These are phyloP conservation scores for Philonicus albiceps DNA, from an alignment of 2,888 invertebrate genomes.

Conservation along the genomic window DNA sequence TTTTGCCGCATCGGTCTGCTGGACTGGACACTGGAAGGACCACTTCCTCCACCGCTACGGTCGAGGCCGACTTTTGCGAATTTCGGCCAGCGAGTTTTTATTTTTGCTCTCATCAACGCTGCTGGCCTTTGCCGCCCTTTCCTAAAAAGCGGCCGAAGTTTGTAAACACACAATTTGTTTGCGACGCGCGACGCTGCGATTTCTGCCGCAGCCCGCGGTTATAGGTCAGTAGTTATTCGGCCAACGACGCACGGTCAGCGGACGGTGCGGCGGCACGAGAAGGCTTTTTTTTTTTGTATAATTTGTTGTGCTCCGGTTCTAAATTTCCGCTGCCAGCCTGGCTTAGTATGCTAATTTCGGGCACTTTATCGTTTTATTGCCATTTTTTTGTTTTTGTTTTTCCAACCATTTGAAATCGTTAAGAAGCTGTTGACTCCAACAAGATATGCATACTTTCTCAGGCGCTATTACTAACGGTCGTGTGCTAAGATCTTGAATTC, in stretches of 20 bases:
- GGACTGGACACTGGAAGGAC: background rate
- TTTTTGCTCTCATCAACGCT: background rate
- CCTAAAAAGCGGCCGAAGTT: background rate
- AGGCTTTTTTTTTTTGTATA: background rate
- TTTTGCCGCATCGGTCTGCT: background rate
- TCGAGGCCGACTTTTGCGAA: background rate
- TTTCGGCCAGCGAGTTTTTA: slow-evolving; percentile 2
- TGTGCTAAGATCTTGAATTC: background rate
- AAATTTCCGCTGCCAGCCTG: background rate
- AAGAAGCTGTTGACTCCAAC: background rate
- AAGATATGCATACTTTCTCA: background rate
- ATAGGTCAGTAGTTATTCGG: slow-evolving; percentile 38
- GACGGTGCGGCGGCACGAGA: background rate
- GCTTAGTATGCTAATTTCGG: background rate
- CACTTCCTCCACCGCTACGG: background rate
- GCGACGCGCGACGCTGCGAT: background rate
- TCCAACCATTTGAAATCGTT: background rate
- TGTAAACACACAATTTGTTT: slow-evolving; percentile 22
- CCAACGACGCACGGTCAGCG: background rate
- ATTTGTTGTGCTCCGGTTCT: background rate
- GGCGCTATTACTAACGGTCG: background rate
- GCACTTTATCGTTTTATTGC: background rate
- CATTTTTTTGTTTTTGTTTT: too few relatives aligned
- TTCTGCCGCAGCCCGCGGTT: background rate
- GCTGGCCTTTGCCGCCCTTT: background rate